These are phyloP conservation scores for Caenorhabditis afra DNA, from an alignment of 2,888 invertebrate species.

Conservation along the genomic window DNA sequence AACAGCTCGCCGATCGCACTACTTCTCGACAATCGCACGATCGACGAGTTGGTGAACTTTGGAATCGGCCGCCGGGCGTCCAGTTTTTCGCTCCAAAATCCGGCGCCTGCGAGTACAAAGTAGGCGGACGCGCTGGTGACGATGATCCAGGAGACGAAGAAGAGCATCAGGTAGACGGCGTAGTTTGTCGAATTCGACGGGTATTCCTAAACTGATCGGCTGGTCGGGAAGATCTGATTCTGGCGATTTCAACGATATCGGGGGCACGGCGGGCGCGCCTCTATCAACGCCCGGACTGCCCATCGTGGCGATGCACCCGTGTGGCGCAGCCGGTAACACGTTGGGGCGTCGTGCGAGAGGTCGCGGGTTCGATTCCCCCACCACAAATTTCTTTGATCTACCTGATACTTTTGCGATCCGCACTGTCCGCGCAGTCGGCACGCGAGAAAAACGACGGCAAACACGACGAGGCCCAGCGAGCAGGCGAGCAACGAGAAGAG, in stretches of 20 bases:
- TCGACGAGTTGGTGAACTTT: constrained; percentile 19
- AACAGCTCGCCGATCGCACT: constrained; percentile 61
- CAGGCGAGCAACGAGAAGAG: constrained; percentile 53
- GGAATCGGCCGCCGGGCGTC: constrained; percentile 30
- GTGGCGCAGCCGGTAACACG: too few species aligned
- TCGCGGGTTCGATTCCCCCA: too few species aligned
- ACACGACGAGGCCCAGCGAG: constrained; percentile 45
- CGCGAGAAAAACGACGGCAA: constrained; percentile 56
- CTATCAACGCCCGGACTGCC: too few species aligned
- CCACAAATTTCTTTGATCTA: constrained; percentile 10
- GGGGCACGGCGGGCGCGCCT: too few species aligned
- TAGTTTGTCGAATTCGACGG: constrained; percentile 62
- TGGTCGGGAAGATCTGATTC: too few species aligned
- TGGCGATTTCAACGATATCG: too few species aligned
- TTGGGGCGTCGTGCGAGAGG: too few species aligned
- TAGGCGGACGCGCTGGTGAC: constrained; percentile 47
- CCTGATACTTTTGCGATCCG: constrained; percentile 68
- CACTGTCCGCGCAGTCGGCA: constrained; percentile 63
- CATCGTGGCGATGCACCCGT: too few species aligned
- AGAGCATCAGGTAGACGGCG: constrained; percentile 54
- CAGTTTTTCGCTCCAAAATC: constrained; percentile 56
- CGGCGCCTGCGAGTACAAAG: constrained; percentile 43
- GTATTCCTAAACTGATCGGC: constrained; percentile 49
- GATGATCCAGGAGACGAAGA: constrained; percentile 62
- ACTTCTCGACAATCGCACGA: constrained; percentile 49